Evolutionary conservation across 2,113 vertebrate species (phyloP).

Genomic region (Eulemur macaco): DNA sequence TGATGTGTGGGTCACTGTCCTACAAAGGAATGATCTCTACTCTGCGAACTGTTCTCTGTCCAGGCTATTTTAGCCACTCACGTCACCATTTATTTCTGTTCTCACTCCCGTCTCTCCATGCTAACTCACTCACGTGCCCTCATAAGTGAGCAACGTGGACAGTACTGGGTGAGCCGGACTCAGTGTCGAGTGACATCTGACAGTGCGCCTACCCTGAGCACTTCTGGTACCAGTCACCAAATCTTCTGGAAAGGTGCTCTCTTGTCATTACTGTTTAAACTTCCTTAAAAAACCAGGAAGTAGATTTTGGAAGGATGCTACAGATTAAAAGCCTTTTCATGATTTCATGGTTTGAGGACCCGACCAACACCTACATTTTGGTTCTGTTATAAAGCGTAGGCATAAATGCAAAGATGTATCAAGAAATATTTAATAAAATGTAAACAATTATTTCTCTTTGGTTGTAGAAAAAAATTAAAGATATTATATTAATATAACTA

Average conservation of each 20-base stretch:
- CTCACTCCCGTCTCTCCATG: background rate
- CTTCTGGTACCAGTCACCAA: background rate
- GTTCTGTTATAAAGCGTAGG: background rate
- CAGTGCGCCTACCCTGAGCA: background rate
- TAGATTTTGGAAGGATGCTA: background rate
- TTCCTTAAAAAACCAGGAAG: background rate
- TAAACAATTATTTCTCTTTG: background rate
- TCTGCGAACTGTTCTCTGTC: background rate
- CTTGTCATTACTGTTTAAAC: background rate
- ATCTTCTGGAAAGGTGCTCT: background rate
- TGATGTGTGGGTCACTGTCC: background rate
- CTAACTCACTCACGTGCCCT: background rate
- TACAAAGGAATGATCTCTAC: background rate
- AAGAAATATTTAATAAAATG: background rate
- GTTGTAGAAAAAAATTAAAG: background rate
- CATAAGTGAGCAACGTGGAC: background rate
- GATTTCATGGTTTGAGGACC: background rate
- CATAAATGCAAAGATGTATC: background rate
- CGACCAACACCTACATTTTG: background rate
- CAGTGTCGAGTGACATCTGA: background rate
- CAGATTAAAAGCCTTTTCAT: background rate
- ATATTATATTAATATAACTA: background rate
- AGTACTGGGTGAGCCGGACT: background rate
- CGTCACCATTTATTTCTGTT: background rate
- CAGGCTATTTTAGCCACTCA: background rate